Percentiles rank a stretch among this genome's conserved stretches.
Evolutionary conservation across 2,888 invertebrate genomes (phyloP).

Genomic region (Eubasilissa splendida): DNA sequence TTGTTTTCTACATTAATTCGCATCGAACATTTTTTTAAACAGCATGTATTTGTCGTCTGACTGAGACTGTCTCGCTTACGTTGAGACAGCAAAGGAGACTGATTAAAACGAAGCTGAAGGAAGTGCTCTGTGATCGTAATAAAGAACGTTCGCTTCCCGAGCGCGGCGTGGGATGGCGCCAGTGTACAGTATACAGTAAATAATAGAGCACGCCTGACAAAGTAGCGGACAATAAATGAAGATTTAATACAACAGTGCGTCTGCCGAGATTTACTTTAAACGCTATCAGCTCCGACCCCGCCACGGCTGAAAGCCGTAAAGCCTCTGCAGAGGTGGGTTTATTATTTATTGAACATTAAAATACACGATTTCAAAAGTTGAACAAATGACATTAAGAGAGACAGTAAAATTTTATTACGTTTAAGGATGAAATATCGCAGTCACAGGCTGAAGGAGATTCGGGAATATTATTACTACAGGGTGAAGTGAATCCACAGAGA

Average conservation of each 20-base stretch:
- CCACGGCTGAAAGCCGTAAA: background rate
- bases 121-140: background rate
- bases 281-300: background rate
- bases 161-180: background rate
- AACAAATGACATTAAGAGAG: no score
- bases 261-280: slow-evolving; percentile 15
- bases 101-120: slow-evolving; percentile 2
- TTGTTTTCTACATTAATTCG: no score
- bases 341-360: no score
- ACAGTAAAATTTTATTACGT: no score
- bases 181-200: background rate
- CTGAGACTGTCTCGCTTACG: background rate
- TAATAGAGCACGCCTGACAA: background rate
- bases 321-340: background rate
- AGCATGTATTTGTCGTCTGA: no score
- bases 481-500: no score
- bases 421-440: no score
- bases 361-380: no score
- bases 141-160: background rate
- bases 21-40: no score
- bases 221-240: slow-evolving; percentile 3
- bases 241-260: slow-evolving; percentile 3
- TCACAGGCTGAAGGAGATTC: no score
- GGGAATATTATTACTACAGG: no score
- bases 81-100: background rate